Evolutionary conservation across 2,797 vertebrate genomes (phyloP).

Genomic region (Spondyliosoma cantharus): DNA sequence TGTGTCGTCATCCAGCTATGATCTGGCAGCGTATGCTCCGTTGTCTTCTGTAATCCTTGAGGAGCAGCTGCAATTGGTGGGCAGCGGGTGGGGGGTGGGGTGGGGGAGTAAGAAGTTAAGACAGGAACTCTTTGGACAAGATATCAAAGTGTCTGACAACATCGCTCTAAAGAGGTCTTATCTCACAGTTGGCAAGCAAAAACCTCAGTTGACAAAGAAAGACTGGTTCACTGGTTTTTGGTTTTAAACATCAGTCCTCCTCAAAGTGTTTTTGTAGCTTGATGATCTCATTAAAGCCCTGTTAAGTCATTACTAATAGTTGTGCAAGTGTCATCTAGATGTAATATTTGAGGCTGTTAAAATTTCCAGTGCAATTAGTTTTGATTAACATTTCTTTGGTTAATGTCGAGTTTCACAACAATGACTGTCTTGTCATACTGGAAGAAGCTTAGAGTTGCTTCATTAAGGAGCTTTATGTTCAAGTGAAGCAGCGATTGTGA

Average conservation of each 20-base stretch:
- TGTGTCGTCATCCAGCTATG: slow-evolving; percentile 60
- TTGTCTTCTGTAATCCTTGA: slow-evolving; percentile 74
- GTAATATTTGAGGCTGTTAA: neutral
- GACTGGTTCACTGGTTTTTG: slow-evolving; percentile 6
- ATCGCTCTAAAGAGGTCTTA: slow-evolving; percentile 53
- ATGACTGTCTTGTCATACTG: neutral
- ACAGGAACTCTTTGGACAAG: slow-evolving; percentile 62
- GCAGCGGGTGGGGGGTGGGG: slow-evolving; percentile 18
- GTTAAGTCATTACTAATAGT: neutral
- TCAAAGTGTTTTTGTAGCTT: neutral
- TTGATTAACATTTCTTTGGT: neutral
- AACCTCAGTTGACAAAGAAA: slow-evolving; percentile 20
- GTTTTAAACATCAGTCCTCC: neutral
- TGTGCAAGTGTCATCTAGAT: neutral
- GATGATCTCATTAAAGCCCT: neutral
- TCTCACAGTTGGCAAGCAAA: slow-evolving; percentile 56
- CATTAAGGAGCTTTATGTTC: neutral
- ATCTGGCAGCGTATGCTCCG: slow-evolving; percentile 67
- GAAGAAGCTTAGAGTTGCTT: neutral
- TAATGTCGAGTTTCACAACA: too few species aligned
- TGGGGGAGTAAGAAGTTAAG: slow-evolving; percentile 65
- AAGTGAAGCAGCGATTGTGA: too few species aligned
- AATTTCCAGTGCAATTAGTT: neutral
- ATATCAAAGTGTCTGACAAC: slow-evolving; percentile 55
- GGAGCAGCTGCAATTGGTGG: slow-evolving; percentile 59